Evolutionary conservation across 1,140 invertebrate genomes (phyloP).

Genomic region (Homalodisca vitripennis): DNA sequence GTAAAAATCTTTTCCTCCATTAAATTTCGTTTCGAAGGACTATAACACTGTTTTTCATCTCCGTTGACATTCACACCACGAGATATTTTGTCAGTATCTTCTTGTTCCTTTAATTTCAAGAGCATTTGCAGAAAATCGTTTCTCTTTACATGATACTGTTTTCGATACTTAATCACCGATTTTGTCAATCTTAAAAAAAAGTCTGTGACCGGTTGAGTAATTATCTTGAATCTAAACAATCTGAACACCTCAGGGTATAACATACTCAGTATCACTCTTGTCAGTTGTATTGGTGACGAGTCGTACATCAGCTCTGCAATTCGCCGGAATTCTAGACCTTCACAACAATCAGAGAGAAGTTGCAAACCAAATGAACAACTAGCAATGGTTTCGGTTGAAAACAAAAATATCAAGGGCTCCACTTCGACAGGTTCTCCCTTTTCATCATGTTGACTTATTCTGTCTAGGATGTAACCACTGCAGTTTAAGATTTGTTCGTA

Average conservation of each 20-base stretch:
- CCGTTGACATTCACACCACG: neutral
- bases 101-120: neutral
- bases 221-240: neutral
- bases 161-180: neutral
- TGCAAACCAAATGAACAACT: neutral
- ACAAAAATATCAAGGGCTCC: neutral
- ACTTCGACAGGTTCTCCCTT: neutral
- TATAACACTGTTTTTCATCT: neutral
- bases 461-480: neutral
- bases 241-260: neutral
- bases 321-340: neutral
- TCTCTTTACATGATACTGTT: neutral
- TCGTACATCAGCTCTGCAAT: neutral
- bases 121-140: constrained; percentile 16
- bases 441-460: neutral
- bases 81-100: neutral
- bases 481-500: neutral
- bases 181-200: neutral
- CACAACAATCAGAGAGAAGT: neutral
- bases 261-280: neutral
- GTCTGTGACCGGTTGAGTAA: neutral
- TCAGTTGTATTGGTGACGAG: neutral
- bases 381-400: neutral
- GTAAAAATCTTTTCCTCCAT: neutral
- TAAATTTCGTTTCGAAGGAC: neutral